A percentile compares a stretch with the other conserved stretches of the same genome.
phyloP scores from a whole-genome alignment of 2,113 vertebrate genomes.

The Tursiops truncatus region DNA sequence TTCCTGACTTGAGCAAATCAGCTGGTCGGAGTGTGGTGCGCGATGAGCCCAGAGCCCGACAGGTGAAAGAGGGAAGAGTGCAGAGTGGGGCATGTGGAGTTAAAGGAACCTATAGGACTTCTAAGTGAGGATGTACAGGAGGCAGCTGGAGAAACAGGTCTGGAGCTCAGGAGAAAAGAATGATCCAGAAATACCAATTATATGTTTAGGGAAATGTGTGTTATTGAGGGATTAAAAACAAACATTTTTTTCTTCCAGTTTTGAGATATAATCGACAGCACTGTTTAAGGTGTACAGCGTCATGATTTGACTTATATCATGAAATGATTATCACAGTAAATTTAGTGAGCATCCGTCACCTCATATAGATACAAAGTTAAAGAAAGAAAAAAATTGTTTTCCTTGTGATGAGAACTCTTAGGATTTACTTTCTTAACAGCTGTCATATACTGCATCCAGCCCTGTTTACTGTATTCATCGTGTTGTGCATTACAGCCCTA shows the following conservation, averaged over 20 bases:
- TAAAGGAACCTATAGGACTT: neutral
- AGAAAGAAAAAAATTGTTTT: neutral
- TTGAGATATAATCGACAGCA: neutral
- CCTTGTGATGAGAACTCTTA: no score
- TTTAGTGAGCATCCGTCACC: neutral
- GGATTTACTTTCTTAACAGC: neutral
- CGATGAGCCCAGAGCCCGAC: neutral
- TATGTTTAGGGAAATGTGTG: neutral
- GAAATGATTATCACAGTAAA: no score
- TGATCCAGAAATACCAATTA: neutral
- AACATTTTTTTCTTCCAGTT: neutral
- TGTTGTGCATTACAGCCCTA: neutral
- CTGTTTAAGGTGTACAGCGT: neutral
- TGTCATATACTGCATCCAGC: neutral
- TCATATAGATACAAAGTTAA: neutral
- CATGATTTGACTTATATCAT: neutral
- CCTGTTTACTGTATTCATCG: fast-evolving
- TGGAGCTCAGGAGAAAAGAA: neutral
- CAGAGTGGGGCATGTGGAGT: neutral
- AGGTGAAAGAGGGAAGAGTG: neutral
- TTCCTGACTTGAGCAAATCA: neutral
- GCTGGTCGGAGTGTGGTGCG: neutral
- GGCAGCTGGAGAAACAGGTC: neutral
- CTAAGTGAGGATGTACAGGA: neutral
- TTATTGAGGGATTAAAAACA: neutral